phyloP scores from a whole-genome alignment of 1,140 invertebrate species.

The Argopecten irradians region DNA sequence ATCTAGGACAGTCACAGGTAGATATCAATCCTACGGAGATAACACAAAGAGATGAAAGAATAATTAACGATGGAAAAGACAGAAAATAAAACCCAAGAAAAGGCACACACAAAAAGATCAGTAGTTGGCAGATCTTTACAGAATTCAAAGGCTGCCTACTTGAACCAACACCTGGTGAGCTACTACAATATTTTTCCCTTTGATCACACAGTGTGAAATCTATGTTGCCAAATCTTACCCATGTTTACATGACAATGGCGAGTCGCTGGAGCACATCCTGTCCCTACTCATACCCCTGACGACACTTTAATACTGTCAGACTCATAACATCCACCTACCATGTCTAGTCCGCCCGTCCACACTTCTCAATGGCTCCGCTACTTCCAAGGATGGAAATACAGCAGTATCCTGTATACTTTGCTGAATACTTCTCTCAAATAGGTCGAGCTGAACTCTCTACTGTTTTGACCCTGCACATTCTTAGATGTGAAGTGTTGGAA shows the following conservation, averaged over 20 bases:
- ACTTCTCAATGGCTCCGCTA: neutral
- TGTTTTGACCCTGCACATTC: neutral
- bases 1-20: neutral
- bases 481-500: neutral
- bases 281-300: constrained; percentile 7
- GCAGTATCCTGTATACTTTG: neutral
- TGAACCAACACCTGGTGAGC: neutral
- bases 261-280: constrained; percentile 1
- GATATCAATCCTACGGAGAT: neutral
- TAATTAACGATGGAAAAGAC: neutral
- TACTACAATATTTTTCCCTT: neutral
- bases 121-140: neutral
- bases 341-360: neutral
- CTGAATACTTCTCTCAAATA: neutral
- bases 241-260: neutral
- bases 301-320: neutral
- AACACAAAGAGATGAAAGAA: constrained; percentile 1
- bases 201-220: constrained; percentile 1
- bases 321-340: neutral
- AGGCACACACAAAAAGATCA: neutral
- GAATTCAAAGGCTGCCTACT: neutral
- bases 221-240: constrained; percentile 21
- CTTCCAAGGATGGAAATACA: neutral
- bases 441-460: neutral
- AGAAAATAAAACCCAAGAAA: neutral